phyloP scores from a whole-genome alignment of 2,797 vertebrate species.

The Rhinogobio ventralis region DNA sequence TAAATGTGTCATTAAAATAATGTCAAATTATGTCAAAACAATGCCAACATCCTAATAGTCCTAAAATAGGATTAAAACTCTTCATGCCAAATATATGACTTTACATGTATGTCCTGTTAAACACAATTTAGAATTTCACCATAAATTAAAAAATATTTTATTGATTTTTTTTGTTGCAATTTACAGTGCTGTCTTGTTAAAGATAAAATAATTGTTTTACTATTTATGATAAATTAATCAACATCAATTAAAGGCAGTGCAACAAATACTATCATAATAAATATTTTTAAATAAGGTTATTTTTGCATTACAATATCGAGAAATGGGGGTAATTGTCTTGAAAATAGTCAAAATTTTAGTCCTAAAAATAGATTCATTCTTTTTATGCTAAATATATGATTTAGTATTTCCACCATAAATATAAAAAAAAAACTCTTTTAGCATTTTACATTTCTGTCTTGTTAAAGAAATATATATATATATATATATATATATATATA shows the following conservation, averaged over 20 bases:
- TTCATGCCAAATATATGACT: not conserved
- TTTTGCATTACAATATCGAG: not conserved
- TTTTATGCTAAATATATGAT: not conserved
- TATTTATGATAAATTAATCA: not conserved
- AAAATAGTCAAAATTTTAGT: not conserved
- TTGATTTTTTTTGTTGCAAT: not conserved
- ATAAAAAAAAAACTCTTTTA: not conserved
- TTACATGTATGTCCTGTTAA: not conserved
- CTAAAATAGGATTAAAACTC: not conserved
- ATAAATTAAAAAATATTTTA: not conserved
- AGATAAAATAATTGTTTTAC: not conserved
- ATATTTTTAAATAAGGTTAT: not conserved
- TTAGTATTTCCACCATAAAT: not conserved
- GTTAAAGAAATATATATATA: not conserved
- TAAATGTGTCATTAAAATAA: not conserved
- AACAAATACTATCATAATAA: not conserved
- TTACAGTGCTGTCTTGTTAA: not conserved
- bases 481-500: too few species aligned
- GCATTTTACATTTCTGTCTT: not conserved
- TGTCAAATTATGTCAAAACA: constrained; percentile 6
- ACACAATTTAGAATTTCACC: not conserved
- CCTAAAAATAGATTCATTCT: not conserved
- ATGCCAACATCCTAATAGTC: not conserved
- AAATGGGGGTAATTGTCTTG: not conserved
- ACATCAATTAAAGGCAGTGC: not conserved